Base-by-base conservation (phyloP, 1,140 invertebrate genomes). In the Cyphomyrmex costatus region DNA sequence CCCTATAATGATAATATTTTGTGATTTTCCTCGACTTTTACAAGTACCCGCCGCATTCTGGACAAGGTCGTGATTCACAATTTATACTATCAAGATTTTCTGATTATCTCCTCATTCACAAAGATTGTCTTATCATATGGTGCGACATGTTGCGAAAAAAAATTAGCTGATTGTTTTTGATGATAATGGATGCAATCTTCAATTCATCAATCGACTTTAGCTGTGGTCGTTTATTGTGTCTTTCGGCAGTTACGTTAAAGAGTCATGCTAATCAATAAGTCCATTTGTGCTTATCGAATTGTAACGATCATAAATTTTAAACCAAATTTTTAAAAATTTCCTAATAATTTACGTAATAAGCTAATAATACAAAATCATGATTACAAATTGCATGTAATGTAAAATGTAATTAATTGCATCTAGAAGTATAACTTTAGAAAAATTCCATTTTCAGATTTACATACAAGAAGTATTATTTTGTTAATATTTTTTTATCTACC, bases 71-170 rank as follows among this genome's bases (percentile, higher is more conserved):
- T 49, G 58, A 76, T 82, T 86, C 65, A 68, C 24, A 19, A 68
- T 63, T n/a, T n/a, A 30, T 21, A 27, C 56, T 84, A 86, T 86
- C 70, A 84, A 66, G 68, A 85, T 86, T 71, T 66, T 36, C 60
- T 46, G 51, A 86, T 66, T 30, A 56, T 70, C 46, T 70, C 30
- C 49, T 42, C 86, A 87, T 87, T 85, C 70, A 85, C 12, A 19
- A 60, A 51, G 30, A 85, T 4, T 7, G 8, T n/a, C 27, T 84
- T 86, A 86, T 85, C 85, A 19, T 14, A 3, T 60, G 19, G 16
- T 8, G 65, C 63, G 63, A 80, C 46, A 16, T 3, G 30, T 86
- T 87, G 63, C 14, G n/a, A n/a, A n/a, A 71, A 74, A 87, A 49
- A 71, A 71, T 30, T 42, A 7, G 2, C 27, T 7, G 24, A 74